Base-by-base conservation (phyloP, 2,797 vertebrate species). In the Eulemur mongoz region DNA sequence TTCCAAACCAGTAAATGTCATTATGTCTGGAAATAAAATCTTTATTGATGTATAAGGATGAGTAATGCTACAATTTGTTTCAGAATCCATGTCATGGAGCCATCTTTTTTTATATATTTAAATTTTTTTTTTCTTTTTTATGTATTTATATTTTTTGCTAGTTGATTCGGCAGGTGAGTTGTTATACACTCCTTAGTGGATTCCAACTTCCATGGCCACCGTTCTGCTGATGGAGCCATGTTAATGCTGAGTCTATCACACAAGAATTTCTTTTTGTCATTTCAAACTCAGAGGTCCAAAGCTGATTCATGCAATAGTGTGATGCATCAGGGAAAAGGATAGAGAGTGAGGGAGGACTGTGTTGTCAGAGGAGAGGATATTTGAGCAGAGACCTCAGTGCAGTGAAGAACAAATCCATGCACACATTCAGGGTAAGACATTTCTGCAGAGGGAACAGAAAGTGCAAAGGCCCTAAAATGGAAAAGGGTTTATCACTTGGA, bases 1-100 rank as follows among this genome's bases (percentile, higher is more conserved):
- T 97, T 96, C 69, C 76, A 91, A 95, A 45, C 48, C 48, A 94
- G 73, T 52, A 93, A 96, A 94, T 91, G 80, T 83, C 50, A 75
- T 96, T 94, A 61, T 80, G 91, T 86, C 89, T 97, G 63, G 65
- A 95, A 96, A 94, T 86, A 89, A 54, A 96, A 75, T 48, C 82
- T 91, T 97, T 86, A 94, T 45, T 93, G 86, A 91, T 79, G 50
- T 80, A 22, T 23, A 76, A 91, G 22, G 35, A 87, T 89, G 93
- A 98, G 70, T 80, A 94, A 96, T 50, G 45, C 45, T 80, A 35
- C 7, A 48, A 18, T 89, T 96, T 86, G 35, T 67, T 91, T 93
- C 50, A 93, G 83, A 45, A 94, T 72, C 45, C 15, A 5, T 73
- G 40, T 76, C 54, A 89, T 17, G 32, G 40, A 75, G 23, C 23